A percentile compares a stretch with the other conserved stretches of the same genome.
phyloP scores from a whole-genome alignment of 2,888 invertebrate species.

The Lissonota sp. region DNA sequence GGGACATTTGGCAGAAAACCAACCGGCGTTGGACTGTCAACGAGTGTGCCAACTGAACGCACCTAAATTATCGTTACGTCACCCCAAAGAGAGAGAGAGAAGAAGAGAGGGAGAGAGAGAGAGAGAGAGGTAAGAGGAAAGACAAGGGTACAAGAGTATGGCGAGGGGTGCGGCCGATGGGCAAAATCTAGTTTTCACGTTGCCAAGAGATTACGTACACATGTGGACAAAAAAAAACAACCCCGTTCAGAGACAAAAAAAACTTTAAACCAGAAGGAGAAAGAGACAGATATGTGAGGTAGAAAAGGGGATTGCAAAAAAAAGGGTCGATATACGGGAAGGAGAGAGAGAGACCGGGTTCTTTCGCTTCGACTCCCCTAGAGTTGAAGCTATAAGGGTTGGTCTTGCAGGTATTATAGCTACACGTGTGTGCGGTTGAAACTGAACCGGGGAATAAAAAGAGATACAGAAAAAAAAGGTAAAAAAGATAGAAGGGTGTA shows the following conservation, averaged over 20 bases:
- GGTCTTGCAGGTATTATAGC: conserved; percentile 41
- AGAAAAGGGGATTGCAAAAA: not conserved
- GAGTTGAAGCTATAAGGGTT: conserved; percentile 20
- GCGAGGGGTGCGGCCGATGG: conserved; percentile 36
- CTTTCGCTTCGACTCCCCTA: too few relatives aligned
- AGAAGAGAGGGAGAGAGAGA: conserved; percentile 5
- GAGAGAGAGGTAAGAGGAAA: not conserved
- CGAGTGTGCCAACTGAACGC: conserved; percentile 76
- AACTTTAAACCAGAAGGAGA: conserved; percentile 28
- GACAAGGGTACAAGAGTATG: not conserved
- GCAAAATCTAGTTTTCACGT: conserved; percentile 62
- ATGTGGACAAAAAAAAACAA: conserved; percentile 41
- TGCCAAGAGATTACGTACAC: conserved; percentile 65
- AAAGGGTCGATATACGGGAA: conserved; percentile 23
- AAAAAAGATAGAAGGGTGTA: conserved; percentile 21
- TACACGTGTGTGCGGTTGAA: conserved; percentile 55
- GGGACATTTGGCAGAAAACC: conserved; percentile 72
- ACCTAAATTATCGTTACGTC: conserved; percentile 79
- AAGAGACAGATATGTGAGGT: not conserved
- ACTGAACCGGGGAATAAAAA: conserved; percentile 51
- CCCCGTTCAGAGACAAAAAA: conserved; percentile 22
- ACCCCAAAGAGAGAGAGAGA: conserved; percentile 60
- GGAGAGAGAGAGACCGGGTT: conserved; percentile 2
- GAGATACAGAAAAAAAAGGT: conserved; percentile 10
- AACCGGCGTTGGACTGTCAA: conserved; percentile 69